Base-by-base conservation (phyloP, 2,888 invertebrate species). In the Drosophila histrio region DNA sequence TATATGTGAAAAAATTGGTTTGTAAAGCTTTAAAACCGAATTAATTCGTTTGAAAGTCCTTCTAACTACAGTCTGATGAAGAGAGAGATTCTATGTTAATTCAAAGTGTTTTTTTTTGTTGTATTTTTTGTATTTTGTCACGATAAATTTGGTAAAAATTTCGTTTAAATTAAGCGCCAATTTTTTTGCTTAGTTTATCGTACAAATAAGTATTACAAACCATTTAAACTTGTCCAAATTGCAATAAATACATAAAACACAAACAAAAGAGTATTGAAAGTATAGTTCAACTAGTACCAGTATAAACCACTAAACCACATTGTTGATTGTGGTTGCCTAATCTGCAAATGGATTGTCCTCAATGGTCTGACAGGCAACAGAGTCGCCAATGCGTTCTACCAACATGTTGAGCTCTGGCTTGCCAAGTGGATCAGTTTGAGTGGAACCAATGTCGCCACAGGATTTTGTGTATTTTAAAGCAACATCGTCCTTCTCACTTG, bases 321-420 rank as follows among this genome's bases (percentile, higher is more conserved):
- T 32, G n/a, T 5, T 8, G n/a, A n/a, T n/a, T 34, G n/a, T 8
- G 54, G 26, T 21, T 24, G 0, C 6, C n/a, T 59, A 65, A 5
- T 41, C 41, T 3, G n/a, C 26, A 24, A 19, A 13, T 0, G n/a
- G 28, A 24, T 34, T 22, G 7, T 56, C 26, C 28, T 63, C 69
- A n/a, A 52, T 19, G 28, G 72, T 65, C 22, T 76, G 66, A 6
- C 50, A 71, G 41, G n/a, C 61, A 0, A 72, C 73, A 22, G 36
- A 24, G 19, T 61, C 61, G 0, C 60, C 65, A 15, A 28, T 21
- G 6, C 60, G 72, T 19, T 76, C 76, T 1, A 44, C 53, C 1
- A 60, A 6, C 60, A 61, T 7, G 4, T 54, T 15, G 1, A 76
- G 71, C 7, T 44, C 56, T 0, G 65, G 56, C 15, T 44, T 50